Evolutionary conservation across 2,113 vertebrate genomes (phyloP).

Genomic region (Trinectes maculatus): DNA sequence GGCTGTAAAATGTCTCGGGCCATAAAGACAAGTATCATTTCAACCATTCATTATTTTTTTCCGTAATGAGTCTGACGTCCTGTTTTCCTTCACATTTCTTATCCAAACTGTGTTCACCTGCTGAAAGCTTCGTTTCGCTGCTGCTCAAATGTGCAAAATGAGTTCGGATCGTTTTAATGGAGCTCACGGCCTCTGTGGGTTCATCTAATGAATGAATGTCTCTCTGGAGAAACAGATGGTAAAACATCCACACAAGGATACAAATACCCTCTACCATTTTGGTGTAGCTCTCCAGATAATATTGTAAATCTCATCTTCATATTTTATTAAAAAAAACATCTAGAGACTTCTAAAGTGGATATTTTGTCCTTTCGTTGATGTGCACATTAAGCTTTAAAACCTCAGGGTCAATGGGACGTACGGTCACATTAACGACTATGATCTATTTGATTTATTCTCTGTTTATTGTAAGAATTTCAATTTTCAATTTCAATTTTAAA

Average conservation of each 20-base stretch:
- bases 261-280: not conserved
- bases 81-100: not conserved
- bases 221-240: not conserved
- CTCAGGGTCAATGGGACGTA: no score
- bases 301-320: no score
- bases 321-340: no score
- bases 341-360: no score
- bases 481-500: no score
- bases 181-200: not conserved
- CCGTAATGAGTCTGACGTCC: not conserved
- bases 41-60: not conserved
- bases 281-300: no score
- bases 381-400: no score
- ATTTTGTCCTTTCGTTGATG: no score
- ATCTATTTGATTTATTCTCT: no score
- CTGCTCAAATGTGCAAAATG: not conserved
- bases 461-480: no score
- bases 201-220: conserved; percentile 2
- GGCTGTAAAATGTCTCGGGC: not conserved
- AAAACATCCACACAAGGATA: not conserved
- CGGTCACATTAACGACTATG: no score
- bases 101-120: not conserved
- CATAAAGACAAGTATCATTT: not conserved
- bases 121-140: not conserved
- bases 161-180: conserved; percentile 10